Evolutionary conservation across 2,888 invertebrate genomes (phyloP).

Genomic region (Steinernema scapterisci): DNA sequence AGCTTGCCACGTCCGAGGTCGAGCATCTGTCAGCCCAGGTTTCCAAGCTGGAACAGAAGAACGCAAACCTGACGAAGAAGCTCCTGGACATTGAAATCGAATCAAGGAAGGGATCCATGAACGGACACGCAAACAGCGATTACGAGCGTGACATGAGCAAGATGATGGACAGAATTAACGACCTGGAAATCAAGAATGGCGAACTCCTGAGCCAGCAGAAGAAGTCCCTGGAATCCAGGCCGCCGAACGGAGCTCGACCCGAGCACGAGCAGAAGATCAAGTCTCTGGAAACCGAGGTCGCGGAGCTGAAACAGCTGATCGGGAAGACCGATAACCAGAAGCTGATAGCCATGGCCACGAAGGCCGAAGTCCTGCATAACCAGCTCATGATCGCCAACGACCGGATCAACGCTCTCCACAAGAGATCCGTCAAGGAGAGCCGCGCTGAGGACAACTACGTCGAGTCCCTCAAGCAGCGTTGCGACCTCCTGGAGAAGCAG

Average conservation of each 20-base stretch:
- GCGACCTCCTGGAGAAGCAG: conserved; percentile 61
- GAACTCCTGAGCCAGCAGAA: conserved; percentile 46
- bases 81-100: conserved; percentile 60
- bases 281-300: conserved; percentile 72
- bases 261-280: conserved; percentile 76
- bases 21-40: conserved; percentile 81
- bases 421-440: conserved; percentile 45
- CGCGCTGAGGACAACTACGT: conserved; percentile 34
- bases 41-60: conserved; percentile 82
- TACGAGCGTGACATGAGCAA: conserved; percentile 59
- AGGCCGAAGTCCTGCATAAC: conserved; percentile 62
- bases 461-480: conserved; percentile 58
- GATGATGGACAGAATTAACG: conserved; percentile 59
- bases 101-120: conserved; percentile 60
- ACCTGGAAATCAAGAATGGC: conserved; percentile 54
- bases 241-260: conserved; percentile 33
- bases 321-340: conserved; percentile 65
- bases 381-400: conserved; percentile 64
- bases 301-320: conserved; percentile 47
- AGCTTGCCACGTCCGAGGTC: conserved; percentile 76
- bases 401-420: conserved; percentile 61
- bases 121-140: conserved; percentile 74
- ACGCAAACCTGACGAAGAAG: conserved; percentile 71
- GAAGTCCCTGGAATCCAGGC: conserved; percentile 21
- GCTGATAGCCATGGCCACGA: conserved; percentile 65